Evolutionary conservation across 2,797 vertebrate species (phyloP).

Genomic region (Myotis pilosus): DNA sequence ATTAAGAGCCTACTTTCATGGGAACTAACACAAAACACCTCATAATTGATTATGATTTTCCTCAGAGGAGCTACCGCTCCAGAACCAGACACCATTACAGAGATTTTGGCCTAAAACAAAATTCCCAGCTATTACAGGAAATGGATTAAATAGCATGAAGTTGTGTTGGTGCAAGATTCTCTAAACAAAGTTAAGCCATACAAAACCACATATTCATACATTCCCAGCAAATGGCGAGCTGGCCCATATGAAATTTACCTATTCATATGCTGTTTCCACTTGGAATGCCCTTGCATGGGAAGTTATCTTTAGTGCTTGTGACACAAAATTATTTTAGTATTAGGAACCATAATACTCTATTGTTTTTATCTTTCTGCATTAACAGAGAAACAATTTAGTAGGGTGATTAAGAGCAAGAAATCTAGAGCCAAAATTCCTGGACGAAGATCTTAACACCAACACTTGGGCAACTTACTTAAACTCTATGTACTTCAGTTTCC

Average conservation of each 20-base stretch:
- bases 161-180: not conserved
- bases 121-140: not conserved
- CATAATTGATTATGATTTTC: not conserved
- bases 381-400: not conserved
- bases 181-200: not conserved
- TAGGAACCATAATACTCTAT: not conserved
- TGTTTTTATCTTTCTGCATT: not conserved
- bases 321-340: not conserved
- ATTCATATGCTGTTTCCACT: not conserved
- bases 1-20: not conserved
- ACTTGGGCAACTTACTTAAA: not conserved
- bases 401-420: not conserved
- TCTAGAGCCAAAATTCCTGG: not conserved
- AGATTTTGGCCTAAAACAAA: not conserved
- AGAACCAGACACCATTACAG: not conserved
- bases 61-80: not conserved
- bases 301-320: not conserved
- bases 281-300: not conserved
- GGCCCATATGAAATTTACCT: not conserved
- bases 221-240: not conserved
- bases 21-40: not conserved
- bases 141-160: not conserved
- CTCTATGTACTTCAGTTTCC: not conserved
- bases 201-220: not conserved
- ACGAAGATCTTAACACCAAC: not conserved